phyloP scores from a whole-genome alignment of 37 sponge, comb jelly and placozoan genomes.

The Spongia lamella region DNA sequence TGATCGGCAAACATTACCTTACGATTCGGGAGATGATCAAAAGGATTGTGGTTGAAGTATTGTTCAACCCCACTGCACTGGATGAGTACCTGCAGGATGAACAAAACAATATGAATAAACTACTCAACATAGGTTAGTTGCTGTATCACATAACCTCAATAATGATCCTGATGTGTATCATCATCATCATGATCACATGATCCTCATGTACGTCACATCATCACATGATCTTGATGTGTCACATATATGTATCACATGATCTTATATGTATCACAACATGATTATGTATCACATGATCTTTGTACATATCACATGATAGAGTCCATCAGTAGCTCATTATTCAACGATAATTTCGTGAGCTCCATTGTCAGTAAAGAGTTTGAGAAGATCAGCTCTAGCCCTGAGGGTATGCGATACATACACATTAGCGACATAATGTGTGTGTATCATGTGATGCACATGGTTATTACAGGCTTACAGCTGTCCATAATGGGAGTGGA shows the following conservation, averaged over 20 bases:
- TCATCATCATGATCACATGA: not conserved
- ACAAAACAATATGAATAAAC: constrained; percentile 17
- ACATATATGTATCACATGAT: too few species aligned
- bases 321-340: too few species aligned
- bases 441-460: too few species aligned
- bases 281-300: too few species aligned
- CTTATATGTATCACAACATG: too few species aligned
- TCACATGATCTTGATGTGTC: too few species aligned
- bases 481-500: constrained; percentile 67
- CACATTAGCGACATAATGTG: too few species aligned
- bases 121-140: constrained; percentile 65
- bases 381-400: too few species aligned
- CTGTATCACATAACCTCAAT: not conserved
- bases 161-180: not conserved
- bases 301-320: too few species aligned
- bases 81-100: constrained; percentile 48
- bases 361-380: too few species aligned
- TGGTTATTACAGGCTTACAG: constrained; percentile 42
- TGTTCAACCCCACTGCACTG: constrained; percentile 66
- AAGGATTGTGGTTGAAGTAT: constrained; percentile 44
- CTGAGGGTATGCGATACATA: too few species aligned
- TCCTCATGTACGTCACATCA: not conserved
- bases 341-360: too few species aligned
- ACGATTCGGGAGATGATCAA: constrained; percentile 60
- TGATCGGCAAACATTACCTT: constrained; percentile 59